Percentiles rank a stretch among this genome's conserved stretches.
phyloP scores from a whole-genome alignment of 2,797 vertebrate species.

The Rachycentron canadum region DNA sequence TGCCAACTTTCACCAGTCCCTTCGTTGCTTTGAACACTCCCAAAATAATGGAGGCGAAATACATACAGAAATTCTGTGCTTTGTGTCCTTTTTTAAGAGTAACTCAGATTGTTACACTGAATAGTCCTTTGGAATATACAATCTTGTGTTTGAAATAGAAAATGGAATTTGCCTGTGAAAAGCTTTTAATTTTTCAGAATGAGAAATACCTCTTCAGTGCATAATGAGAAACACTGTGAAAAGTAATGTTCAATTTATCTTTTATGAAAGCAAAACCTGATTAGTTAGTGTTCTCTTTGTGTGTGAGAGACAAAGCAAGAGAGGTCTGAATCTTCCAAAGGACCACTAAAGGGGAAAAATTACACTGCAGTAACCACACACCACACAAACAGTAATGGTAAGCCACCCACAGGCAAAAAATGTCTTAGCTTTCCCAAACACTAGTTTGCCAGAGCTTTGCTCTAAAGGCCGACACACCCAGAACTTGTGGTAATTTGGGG shows the following conservation, averaged over 20 bases:
- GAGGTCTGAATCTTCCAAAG: constrained; percentile 1
- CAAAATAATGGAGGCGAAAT: constrained; percentile 26
- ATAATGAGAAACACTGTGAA: not conserved
- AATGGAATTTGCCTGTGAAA: constrained; percentile 6
- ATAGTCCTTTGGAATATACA: not conserved
- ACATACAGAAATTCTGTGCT: not conserved
- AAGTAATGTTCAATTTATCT: constrained; percentile 18
- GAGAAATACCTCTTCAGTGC: not conserved
- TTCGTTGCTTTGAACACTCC: constrained; percentile 19
- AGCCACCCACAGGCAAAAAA: constrained; percentile 5
- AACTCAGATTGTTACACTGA: not conserved
- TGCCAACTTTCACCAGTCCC: constrained; percentile 7
- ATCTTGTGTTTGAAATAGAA: constrained; percentile 7
- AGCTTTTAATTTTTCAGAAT: not conserved
- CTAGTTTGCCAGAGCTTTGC: not conserved
- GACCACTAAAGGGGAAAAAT: not conserved
- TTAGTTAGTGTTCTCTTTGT: constrained; percentile 5
- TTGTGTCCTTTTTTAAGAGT: not conserved
- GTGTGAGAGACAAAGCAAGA: not conserved
- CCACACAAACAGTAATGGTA: constrained; percentile 5
- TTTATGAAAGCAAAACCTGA: constrained; percentile 28
- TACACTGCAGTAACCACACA: constrained; percentile 1
- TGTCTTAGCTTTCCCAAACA: not conserved
- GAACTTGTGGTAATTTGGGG: not conserved
- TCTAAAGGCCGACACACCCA: constrained; percentile 9